phyloP scores from a whole-genome alignment of 2,797 vertebrate species.

The Lacerta bilineata region DNA sequence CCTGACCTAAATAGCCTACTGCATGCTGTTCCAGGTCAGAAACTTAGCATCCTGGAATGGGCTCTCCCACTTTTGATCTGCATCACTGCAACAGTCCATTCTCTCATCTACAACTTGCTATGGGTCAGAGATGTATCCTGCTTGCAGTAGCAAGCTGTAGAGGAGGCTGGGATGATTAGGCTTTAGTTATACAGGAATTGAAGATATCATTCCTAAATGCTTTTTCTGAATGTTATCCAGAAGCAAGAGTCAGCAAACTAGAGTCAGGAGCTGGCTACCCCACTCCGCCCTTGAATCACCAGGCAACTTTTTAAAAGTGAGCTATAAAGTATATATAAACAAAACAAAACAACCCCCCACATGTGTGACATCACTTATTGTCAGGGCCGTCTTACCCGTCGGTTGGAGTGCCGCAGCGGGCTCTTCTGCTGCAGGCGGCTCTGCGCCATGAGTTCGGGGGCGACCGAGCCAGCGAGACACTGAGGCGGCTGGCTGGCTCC shows the following conservation, averaged over 20 bases:
- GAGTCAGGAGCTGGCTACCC: no score
- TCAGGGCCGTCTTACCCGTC: no score
- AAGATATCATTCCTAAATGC: neutral
- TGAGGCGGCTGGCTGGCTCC: no score
- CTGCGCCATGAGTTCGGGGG: no score
- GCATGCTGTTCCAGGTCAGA: neutral
- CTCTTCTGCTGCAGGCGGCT: no score
- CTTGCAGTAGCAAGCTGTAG: neutral
- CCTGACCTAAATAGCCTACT: neutral
- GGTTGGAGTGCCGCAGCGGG: rapidly evolving
- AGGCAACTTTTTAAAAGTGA: neutral
- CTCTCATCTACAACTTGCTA: no score
- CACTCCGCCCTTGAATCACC: neutral
- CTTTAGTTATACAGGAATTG: neutral
- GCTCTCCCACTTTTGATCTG: neutral
- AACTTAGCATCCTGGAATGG: neutral
- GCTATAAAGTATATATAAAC: neutral
- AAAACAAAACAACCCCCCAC: no score
- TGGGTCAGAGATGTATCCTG: neutral
- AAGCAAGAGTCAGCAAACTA: neutral
- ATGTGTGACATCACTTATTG: neutral
- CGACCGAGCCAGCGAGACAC: no score
- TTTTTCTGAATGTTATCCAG: neutral
- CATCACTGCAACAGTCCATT: neutral
- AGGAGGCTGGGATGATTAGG: neutral